Base-by-base conservation (phyloP, 2,888 invertebrate genomes). In the Amphipoea oculea region DNA sequence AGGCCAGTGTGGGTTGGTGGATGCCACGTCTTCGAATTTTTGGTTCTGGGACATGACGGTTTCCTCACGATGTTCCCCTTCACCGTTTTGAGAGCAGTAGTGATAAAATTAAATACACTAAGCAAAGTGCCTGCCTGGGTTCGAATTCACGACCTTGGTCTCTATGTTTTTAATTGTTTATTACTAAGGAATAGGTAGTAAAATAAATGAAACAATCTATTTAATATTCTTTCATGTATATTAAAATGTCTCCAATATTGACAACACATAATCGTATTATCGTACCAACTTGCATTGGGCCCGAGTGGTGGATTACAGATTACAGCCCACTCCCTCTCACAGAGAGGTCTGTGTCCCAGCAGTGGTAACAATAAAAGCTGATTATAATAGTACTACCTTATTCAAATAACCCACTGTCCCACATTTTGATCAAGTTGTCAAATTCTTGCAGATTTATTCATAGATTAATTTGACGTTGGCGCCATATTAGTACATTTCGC, bases 401-500 rank as follows among this genome's bases (percentile, higher is more conserved):
- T 51, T 51, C 12, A 40, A 57, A 45, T 76, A 48, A 68, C 62
- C 78, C 40, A 82, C 62, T 82, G 70, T 51, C 62, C 73, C 40
- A 76, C 9, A 80, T 70, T 76, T 66, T 45, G 45, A 71, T 45
- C 14, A 74, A 67, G 40, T 57, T 73, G 68, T 80, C 60, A 67
- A 80, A 81, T 68, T 68, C 76, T 40, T 45, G 67, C 12, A 67
- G 73, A 83, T 81, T 71, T 84, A 84, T 72, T 76, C 85, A 76
- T 79, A 73, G 57, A 71, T 71, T 70, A 79, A 79, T 74, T 82
- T 76, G 90, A 85, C 89, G 88, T 89, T 4, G 91, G 81, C 89
- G 89, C 92, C 91, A 90, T 90, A 86, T 90, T 82, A 82, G 86
- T 85, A 81, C 81, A 86, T 89, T 88, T 91, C 90, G 89, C 90